Evolutionary conservation across 2,113 vertebrate genomes (phyloP), one percentile per base, ranked within the genome.

Genomic region (Melanostigma gelatinosum): DNA sequence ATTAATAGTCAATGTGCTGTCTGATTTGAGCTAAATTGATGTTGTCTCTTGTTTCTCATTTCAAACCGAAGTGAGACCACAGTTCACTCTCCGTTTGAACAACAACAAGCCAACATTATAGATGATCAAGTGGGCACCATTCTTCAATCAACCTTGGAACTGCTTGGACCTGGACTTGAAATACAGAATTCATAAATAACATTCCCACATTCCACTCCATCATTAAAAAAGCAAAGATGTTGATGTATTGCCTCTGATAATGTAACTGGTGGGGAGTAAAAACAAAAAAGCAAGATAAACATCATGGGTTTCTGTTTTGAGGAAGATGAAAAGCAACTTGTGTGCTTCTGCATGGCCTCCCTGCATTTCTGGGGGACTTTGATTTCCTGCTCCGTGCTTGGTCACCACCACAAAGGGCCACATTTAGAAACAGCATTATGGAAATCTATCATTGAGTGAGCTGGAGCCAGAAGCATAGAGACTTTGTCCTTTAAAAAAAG

Each of bases 371-470:
- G 18, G 24, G 52, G 40, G 65, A 70, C 69, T 65, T 34, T 67
- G 71, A 79, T 75, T 64, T 65, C 32, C 62, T 79, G 76, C 61
- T 57, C 55, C 61, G 12, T 29, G 48, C 9, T 29, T 40, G 11
- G 42, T 44, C 84, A 32, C 46, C 61, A 32, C 38, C 61, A 61
- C 52, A 57, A 32, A 42, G 46, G 32, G 48, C 18, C 55, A 57
- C 29, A 76, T 72, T 72, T 79, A 38, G 71, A 68, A 58, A 54
- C 55, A 8, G 32, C 42, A 32, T 75, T 82, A 78, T 70, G 44
- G 42, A 75, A 75, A 70, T 29, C 8, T n/a, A 55, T 66, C 38
- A 15, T 13, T 61, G 24, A 55, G 42, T 3, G 52, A 61, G 70
- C 12, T 18, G 44, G 15, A 57, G 62, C 16, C 46, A 11, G 34